Evolutionary conservation across 2,888 invertebrate genomes (phyloP).

Genomic region (Morpho helenor): DNA sequence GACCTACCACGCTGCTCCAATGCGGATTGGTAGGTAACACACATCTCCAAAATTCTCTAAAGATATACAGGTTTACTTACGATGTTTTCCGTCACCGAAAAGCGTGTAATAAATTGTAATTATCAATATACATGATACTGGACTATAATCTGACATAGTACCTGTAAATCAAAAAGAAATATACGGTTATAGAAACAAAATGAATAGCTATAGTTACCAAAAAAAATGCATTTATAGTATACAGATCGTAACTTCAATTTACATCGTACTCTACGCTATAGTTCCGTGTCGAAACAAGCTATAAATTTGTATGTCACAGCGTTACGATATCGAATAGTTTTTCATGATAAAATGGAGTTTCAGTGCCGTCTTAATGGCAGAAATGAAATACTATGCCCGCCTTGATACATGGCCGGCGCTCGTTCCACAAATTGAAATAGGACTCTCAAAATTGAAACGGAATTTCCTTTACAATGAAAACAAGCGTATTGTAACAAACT

Average conservation of each 20-base stretch:
- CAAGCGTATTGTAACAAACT: conserved; percentile 1
- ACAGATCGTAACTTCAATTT: conserved; percentile 22
- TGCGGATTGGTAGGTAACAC: no score
- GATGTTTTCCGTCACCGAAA: no score
- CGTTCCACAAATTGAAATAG: conserved; percentile 30
- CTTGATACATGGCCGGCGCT: conserved; percentile 34
- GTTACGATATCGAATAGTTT: conserved; percentile 43
- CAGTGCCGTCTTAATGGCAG: conserved; percentile 41
- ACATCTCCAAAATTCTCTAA: no score
- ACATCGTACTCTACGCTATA: conserved; percentile 27
- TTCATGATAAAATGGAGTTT: conserved; percentile 43
- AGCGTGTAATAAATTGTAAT: no score
- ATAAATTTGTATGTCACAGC: conserved; percentile 37
- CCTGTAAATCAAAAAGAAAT: no score
- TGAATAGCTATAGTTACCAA: neutral
- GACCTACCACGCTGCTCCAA: no score
- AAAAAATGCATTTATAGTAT: conserved; percentile 6
- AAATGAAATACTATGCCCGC: conserved; percentile 41
- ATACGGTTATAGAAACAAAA: neutral
- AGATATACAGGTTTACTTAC: no score
- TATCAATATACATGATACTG: no score
- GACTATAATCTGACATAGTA: neutral
- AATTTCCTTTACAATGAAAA: conserved; percentile 12
- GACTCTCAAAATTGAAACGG: conserved; percentile 27
- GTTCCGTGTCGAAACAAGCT: conserved; percentile 32